Base-by-base conservation (phyloP, 2,888 invertebrate species). In the Willowsia nigromaculata region DNA sequence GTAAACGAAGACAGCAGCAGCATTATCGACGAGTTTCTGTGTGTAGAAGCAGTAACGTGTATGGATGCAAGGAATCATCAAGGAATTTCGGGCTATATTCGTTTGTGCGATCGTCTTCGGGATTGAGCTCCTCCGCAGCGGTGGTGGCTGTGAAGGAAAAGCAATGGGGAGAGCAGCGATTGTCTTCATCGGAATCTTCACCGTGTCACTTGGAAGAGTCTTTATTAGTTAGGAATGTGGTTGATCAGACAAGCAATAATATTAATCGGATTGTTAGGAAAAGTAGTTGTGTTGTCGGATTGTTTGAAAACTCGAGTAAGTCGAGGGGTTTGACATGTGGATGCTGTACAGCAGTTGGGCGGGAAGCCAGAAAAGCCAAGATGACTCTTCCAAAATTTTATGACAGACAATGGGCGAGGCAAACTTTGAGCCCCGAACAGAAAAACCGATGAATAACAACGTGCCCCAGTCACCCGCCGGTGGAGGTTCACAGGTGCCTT, bases 361-460 rank as follows among this genome's bases (percentile, higher is more conserved):
- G 85, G 90, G 90, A 56, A 88, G 88, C 85, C 90, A 90, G 71
- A 90, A 85, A 81, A 76, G 82, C 81, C 84, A 82, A 53, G 85
- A 89, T 85, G 85, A 89, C 83, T 85, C 85, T 89, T 81, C 89
- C 84, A 83, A 88, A 47, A 33, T 80, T 71, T 85, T 89, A 89
- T 89, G 85, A 81, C 85, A 85, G 74, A 33, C 81, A 81, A 81
- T 88, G 88, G 89, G 86, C 65, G 86, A 88, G 88, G 83, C 90
- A 68, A 81, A 78, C 89, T 88, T 88, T 88, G 88, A 88, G 88
- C 88, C 88, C 88, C 88, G 88, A 88, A 88, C 88, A 88, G 83
- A 88, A 88, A 88, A 83, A 80, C 92, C 92, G 92, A 92, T 92
- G 92, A 92, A 92, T 92, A 92, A 91, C 91, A 91, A 92, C 92